Percentiles rank a stretch among this genome's conserved stretches.
These are phyloP conservation scores for Ischnura elegans DNA, from an alignment of 2,888 invertebrate species.

Conservation along the genomic window DNA sequence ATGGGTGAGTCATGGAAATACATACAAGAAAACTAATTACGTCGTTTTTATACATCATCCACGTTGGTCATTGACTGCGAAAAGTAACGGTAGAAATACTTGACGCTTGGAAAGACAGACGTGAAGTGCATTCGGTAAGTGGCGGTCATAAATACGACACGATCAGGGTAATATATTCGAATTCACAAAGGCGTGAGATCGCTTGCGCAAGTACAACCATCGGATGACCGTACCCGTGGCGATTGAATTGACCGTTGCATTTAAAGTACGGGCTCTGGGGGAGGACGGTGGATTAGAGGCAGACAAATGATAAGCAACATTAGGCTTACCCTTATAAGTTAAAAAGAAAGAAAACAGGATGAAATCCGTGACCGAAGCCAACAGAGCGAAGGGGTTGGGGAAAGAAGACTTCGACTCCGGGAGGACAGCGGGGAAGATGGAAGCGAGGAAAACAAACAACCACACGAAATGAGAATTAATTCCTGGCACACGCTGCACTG, in stretches of 20 bases:
- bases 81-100: not conserved
- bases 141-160: not conserved
- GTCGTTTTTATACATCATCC: not conserved
- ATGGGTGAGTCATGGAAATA: no score
- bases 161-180: not conserved
- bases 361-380: not conserved
- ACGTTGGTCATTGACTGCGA: not conserved
- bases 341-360: not conserved
- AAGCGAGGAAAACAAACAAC: constrained; percentile 51
- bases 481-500: constrained; percentile 55
- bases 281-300: not conserved
- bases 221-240: not conserved
- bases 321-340: no score
- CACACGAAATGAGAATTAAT: constrained; percentile 45
- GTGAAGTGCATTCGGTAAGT: constrained; percentile 14
- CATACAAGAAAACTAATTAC: no score
- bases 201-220: not conserved
- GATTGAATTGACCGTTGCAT: constrained; percentile 22
- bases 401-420: not conserved
- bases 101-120: constrained; percentile 31
- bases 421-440: constrained; percentile 2
- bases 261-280: constrained; percentile 18
- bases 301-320: not conserved
- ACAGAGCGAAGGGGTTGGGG: not conserved
- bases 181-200: constrained; percentile 39